These are phyloP conservation scores for Chaetura pelagica DNA, from an alignment of 2,113 vertebrate genomes.

Conservation along the genomic window DNA sequence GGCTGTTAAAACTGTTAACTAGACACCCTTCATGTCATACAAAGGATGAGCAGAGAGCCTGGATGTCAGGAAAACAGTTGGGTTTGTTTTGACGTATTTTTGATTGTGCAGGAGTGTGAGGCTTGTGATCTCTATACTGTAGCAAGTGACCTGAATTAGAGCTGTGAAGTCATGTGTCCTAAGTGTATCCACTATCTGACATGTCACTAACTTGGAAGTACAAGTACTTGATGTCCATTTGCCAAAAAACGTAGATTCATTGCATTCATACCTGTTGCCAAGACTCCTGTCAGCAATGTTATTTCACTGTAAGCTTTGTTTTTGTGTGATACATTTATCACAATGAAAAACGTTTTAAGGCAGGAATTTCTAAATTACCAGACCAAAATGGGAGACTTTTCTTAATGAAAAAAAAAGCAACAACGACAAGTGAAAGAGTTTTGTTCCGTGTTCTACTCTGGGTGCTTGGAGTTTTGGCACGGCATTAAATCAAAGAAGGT, in stretches of 20 bases:
- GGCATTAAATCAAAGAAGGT: constrained; percentile 9
- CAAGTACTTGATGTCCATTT: constrained; percentile 45
- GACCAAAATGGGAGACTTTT: not conserved
- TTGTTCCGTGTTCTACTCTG: not conserved
- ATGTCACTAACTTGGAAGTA: constrained; percentile 6
- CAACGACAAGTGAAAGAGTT: not conserved
- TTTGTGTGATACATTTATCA: not conserved
- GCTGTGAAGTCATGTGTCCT: constrained; percentile 53
- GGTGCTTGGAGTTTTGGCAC: not conserved
- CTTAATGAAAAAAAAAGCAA: not conserved
- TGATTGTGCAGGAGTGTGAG: not conserved
- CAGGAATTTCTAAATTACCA: not conserved
- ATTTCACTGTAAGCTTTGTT: not conserved
- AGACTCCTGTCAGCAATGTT: not conserved
- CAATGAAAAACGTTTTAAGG: not conserved
- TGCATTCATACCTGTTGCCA: constrained; percentile 28
- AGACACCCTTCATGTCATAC: not conserved
- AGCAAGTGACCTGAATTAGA: constrained; percentile 54
- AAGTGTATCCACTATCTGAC: constrained; percentile 40
- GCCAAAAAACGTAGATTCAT: constrained; percentile 58
- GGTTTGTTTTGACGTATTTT: not conserved
- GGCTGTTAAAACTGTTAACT: not conserved
- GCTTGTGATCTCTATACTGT: not conserved
- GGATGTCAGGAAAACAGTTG: not conserved
- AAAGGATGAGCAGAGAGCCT: not conserved